phyloP scores from a whole-genome alignment of 2,113 vertebrate genomes.

The Syngnathus floridae region DNA sequence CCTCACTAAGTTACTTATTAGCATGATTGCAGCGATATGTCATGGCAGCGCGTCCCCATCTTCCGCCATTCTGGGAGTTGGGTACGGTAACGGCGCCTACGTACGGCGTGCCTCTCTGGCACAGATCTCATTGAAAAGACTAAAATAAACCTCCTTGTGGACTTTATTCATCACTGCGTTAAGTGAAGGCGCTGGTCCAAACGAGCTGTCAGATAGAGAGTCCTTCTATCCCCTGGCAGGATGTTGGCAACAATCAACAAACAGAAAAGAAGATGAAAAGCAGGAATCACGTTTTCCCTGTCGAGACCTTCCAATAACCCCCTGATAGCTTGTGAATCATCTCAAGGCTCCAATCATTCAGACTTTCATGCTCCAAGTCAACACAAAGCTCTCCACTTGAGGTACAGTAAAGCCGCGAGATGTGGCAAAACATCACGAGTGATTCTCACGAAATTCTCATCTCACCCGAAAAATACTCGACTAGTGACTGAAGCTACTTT shows the following conservation, averaged over 20 bases:
- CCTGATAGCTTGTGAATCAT: background rate
- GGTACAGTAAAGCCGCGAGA: background rate
- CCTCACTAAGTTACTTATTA: background rate
- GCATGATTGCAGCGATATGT: background rate
- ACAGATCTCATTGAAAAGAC: conserved; percentile 14
- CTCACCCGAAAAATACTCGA: background rate
- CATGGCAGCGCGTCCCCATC: background rate
- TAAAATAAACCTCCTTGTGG: conserved; percentile 11
- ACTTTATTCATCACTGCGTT: conserved; percentile 35
- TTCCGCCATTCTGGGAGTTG: background rate
- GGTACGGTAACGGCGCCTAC: conserved; percentile 20
- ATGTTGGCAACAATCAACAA: conserved; percentile 22
- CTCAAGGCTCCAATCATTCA: background rate
- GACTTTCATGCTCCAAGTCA: background rate
- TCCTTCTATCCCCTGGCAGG: conserved; percentile 3
- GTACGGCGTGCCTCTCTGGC: background rate
- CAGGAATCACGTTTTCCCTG: conserved; percentile 17
- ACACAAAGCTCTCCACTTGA: background rate
- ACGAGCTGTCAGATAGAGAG: conserved; percentile 15
- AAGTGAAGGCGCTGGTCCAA: conserved; percentile 35
- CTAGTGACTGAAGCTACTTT: background rate
- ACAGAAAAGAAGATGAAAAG: conserved; percentile 38
- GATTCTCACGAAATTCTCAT: too few species aligned
- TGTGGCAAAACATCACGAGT: too few species aligned
- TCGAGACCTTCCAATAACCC: conserved; percentile 21